phyloP scores from a whole-genome alignment of 1,140 invertebrate genomes.

The Drosophila auraria region DNA sequence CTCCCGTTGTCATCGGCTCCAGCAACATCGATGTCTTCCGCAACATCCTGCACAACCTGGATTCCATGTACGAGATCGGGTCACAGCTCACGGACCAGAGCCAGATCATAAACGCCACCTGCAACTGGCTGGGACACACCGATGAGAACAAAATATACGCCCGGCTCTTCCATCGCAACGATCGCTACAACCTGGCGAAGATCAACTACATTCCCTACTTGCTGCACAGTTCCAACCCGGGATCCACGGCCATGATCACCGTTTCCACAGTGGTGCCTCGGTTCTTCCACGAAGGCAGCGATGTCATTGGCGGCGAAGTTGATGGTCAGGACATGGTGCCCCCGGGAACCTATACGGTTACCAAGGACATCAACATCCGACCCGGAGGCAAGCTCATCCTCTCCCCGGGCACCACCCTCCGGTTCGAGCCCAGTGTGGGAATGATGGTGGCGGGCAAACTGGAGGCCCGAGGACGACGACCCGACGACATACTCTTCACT shows the following conservation, averaged over 20 bases:
- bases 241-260: slow-evolving; percentile 87
- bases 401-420: slow-evolving; percentile 93
- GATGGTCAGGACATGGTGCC: slow-evolving; percentile 92
- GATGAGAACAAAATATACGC: slow-evolving; percentile 92
- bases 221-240: slow-evolving; percentile 93
- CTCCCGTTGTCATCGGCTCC: slow-evolving; percentile 94
- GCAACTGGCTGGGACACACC: slow-evolving; percentile 95
- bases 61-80: slow-evolving; percentile 96
- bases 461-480: slow-evolving; percentile 91
- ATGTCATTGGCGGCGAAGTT: slow-evolving; percentile 94
- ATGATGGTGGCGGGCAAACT: slow-evolving; percentile 98
- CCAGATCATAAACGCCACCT: slow-evolving; percentile 96
- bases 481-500: slow-evolving; percentile 92
- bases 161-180: slow-evolving; percentile 94
- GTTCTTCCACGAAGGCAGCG: slow-evolving; percentile 89
- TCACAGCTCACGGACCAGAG: slow-evolving; percentile 98
- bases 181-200: slow-evolving; percentile 96
- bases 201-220: slow-evolving; percentile 94
- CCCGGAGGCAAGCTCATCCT: slow-evolving; percentile 94
- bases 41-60: slow-evolving; percentile 97
- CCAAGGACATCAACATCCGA: slow-evolving; percentile 95
- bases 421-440: slow-evolving; percentile 95
- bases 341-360: slow-evolving; percentile 93
- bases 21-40: slow-evolving; percentile 95
- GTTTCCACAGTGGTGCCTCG: slow-evolving; percentile 91